Evolutionary conservation across 2,888 invertebrate species (phyloP).

Genomic region (Lepidochrysops patricia): DNA sequence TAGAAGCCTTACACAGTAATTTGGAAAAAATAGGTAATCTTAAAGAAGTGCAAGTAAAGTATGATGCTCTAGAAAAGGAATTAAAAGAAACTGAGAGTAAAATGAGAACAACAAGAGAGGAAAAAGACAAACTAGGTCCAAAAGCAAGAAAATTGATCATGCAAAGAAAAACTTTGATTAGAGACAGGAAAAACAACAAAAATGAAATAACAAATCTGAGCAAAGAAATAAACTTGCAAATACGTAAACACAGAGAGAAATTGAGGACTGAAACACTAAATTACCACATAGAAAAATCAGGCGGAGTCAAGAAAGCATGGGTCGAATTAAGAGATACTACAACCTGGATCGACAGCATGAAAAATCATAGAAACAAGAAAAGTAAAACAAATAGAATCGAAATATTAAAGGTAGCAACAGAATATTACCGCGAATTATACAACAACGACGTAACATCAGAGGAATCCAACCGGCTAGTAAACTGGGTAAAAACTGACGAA

Average conservation of each 20-base stretch:
- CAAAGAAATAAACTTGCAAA: slow-evolving; percentile 13
- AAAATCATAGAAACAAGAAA: slow-evolving; percentile 13
- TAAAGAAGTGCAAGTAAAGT: neutral
- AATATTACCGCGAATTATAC: slow-evolving; percentile 15
- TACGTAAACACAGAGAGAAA: slow-evolving; percentile 5
- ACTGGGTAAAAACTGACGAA: neutral
- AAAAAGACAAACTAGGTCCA: neutral
- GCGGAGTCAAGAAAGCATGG: slow-evolving; percentile 11
- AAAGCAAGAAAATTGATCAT: neutral
- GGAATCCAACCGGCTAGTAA: neutral
- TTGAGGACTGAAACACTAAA: neutral
- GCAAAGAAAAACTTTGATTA: slow-evolving; percentile 1
- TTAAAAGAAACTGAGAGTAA: neutral
- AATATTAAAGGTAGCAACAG: slow-evolving; percentile 13
- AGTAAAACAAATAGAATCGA: slow-evolving; percentile 12
- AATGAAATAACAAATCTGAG: slow-evolving; percentile 11
- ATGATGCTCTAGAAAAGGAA: neutral
- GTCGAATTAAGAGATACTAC: slow-evolving; percentile 7
- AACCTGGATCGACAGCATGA: slow-evolving; percentile 12
- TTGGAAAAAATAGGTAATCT: neutral
- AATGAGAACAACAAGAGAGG: neutral
- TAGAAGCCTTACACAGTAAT: neutral
- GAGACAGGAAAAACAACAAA: slow-evolving; percentile 14
- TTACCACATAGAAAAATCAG: slow-evolving; percentile 7
- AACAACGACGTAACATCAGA: neutral